A percentile compares a stretch with the other conserved stretches of the same genome.
Conservation (phyloP, 2,113 vertebrate genomes). For the Furnarius figulus region DNA sequence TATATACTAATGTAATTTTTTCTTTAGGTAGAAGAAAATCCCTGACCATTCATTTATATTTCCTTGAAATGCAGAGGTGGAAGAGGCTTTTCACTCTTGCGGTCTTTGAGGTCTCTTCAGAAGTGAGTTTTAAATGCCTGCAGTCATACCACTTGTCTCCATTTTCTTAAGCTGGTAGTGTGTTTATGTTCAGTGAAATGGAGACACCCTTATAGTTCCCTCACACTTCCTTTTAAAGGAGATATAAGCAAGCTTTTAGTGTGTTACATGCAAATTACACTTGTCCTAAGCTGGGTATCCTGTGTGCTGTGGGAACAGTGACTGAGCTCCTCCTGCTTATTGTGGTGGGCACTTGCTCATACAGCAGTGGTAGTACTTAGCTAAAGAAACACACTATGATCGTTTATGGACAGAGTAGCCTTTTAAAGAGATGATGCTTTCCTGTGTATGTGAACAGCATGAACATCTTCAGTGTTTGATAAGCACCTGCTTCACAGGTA, state of each 20-base stretch:
- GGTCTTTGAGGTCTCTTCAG: background rate
- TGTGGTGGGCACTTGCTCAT: accelerated
- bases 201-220: background rate
- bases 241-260: background rate
- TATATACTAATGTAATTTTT: background rate
- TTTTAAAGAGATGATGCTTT: background rate
- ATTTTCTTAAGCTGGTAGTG: background rate
- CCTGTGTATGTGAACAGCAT: background rate
- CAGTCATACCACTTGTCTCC: background rate
- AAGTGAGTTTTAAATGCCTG: background rate
- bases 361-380: background rate
- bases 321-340: background rate
- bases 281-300: background rate
- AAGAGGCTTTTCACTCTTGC: background rate
- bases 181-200: background rate
- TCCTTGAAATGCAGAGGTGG: background rate
- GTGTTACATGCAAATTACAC: background rate
- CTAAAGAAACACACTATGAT: background rate
- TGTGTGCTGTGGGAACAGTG: background rate
- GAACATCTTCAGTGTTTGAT: background rate
- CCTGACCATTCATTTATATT: background rate
- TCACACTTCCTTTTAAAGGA: background rate
- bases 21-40: background rate
- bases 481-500: background rate
- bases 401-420: background rate